phyloP scores from a whole-genome alignment of 1,140 invertebrate genomes.

The Drosophila nikananu region DNA sequence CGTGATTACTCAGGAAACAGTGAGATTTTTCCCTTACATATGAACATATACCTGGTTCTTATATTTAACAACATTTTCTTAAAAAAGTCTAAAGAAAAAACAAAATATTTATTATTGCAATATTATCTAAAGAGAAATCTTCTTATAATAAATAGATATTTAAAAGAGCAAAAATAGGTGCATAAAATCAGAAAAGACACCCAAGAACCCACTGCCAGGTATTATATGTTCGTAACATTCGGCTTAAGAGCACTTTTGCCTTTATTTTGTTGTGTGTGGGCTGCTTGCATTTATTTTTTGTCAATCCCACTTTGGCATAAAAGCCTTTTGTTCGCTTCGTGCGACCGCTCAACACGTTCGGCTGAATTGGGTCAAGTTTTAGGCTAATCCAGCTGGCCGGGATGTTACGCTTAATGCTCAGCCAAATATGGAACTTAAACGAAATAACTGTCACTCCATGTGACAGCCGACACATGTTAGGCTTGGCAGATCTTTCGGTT shows the following conservation, averaged over 20 bases:
- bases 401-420: constrained; percentile 35
- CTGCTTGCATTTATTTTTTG: constrained; percentile 49
- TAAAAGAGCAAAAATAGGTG: not conserved
- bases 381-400: constrained; percentile 54
- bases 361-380: constrained; percentile 63
- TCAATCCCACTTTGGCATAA: constrained; percentile 57
- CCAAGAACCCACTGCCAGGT: not conserved
- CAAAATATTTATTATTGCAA: not conserved
- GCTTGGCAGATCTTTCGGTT: constrained; percentile 64
- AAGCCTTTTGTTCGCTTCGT: constrained; percentile 60
- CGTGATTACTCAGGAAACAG: too few species aligned
- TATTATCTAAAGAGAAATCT: not conserved
- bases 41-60: too few species aligned
- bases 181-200: too few species aligned
- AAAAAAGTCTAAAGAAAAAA: not conserved
- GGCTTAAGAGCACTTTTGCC: not conserved
- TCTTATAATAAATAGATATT: too few species aligned
- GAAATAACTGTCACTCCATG: constrained; percentile 54
- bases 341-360: constrained; percentile 44
- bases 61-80: not conserved
- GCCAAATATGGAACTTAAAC: constrained; percentile 27
- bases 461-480: constrained; percentile 70
- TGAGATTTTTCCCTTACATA: too few species aligned
- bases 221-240: not conserved
- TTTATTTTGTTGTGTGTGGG: constrained; percentile 21